Evolutionary conservation across 2,888 invertebrate genomes (phyloP).

Genomic region (Heliconius aoede): DNA sequence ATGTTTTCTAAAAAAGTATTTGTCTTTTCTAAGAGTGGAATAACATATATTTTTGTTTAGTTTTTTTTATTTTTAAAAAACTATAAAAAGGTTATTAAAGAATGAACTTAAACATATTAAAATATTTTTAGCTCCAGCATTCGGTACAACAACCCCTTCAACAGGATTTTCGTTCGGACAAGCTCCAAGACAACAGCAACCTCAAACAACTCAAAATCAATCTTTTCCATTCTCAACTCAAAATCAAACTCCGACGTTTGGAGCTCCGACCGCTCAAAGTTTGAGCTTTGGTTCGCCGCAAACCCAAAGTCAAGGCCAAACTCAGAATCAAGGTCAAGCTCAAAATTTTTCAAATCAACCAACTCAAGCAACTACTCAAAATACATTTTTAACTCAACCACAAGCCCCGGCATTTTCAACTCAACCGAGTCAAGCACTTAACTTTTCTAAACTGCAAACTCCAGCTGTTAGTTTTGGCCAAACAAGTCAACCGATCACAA

Average conservation of each 20-base stretch:
- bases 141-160: slow-evolving; percentile 49
- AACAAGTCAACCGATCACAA: slow-evolving; percentile 42
- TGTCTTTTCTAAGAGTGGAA: neutral
- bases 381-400: slow-evolving; percentile 25
- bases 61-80: no score
- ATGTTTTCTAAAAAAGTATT: no score
- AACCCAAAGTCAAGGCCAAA: slow-evolving; percentile 33
- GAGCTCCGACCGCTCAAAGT: slow-evolving; percentile 22
- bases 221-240: slow-evolving; percentile 26
- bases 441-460: slow-evolving; percentile 46
- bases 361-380: slow-evolving; percentile 23
- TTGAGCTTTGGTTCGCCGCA: slow-evolving; percentile 31
- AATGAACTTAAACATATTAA: neutral
- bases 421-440: slow-evolving; percentile 36
- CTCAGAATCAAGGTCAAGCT: slow-evolving; percentile 21
- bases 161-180: slow-evolving; percentile 45
- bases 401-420: slow-evolving; percentile 23
- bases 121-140: slow-evolving; percentile 39
- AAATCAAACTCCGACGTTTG: slow-evolving; percentile 34
- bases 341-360: neutral
- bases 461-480: slow-evolving; percentile 47
- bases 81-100: neutral
- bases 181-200: slow-evolving; percentile 22
- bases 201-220: slow-evolving; percentile 15
- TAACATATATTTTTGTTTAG: no score